phyloP scores from a whole-genome alignment of 53 echinoderm and acorn worm genomes.

The Glandiceps talaboti region DNA sequence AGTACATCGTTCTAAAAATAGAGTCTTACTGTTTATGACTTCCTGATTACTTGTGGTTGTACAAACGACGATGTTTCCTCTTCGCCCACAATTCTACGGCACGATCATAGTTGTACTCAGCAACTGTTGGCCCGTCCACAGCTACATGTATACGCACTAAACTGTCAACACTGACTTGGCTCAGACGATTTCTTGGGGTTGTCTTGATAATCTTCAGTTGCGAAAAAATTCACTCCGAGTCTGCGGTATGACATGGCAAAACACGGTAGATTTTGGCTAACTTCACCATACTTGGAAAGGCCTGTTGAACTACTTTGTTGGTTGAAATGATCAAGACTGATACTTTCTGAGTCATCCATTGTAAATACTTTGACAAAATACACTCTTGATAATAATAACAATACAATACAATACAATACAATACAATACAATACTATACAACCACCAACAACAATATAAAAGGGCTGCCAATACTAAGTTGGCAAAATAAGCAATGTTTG shows the following conservation, averaged over 20 bases:
- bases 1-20: not conserved
- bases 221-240: conserved; percentile 8
- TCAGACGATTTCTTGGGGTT: conserved; percentile 1
- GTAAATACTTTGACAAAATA: too few relatives aligned
- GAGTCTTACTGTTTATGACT: conserved; percentile 7
- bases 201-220: conserved; percentile 8
- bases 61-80: conserved; percentile 9
- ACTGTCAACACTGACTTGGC: conserved; percentile 5
- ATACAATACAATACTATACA: too few relatives aligned
- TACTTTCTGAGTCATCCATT: too few relatives aligned
- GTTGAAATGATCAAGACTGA: too few relatives aligned
- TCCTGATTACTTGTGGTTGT: not conserved
- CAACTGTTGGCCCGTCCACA: conserved; percentile 5
- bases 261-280: conserved; percentile 5
- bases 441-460: too few relatives aligned
- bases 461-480: too few relatives aligned
- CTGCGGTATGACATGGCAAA: conserved; percentile 9
- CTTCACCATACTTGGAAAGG: not conserved
- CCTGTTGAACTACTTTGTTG: not conserved
- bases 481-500: too few relatives aligned
- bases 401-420: too few relatives aligned
- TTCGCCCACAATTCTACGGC: conserved; percentile 5
- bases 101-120: not conserved
- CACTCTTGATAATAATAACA: too few relatives aligned
- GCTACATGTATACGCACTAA: conserved; percentile 12